Conservation (phyloP, 2,113 vertebrate species). For the Dasyprocta punctata region DNA sequence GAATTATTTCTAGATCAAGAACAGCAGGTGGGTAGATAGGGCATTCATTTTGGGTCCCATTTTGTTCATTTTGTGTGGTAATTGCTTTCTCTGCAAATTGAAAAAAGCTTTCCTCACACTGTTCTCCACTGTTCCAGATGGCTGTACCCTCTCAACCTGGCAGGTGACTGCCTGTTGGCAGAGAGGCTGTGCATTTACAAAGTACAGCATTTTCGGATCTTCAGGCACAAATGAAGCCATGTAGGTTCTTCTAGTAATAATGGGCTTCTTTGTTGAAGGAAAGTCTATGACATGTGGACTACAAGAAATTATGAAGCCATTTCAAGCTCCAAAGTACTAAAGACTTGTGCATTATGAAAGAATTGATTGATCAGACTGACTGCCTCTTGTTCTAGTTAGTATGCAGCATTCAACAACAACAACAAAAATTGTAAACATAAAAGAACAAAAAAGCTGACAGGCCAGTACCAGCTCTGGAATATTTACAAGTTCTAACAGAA, state of each 20-base stretch:
- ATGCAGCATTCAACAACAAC: constrained; percentile 59
- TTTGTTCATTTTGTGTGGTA: constrained; percentile 65
- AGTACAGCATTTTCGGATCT: constrained; percentile 52
- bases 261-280: constrained; percentile 27
- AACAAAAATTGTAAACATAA: constrained; percentile 61
- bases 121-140: constrained; percentile 69
- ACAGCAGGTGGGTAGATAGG: constrained; percentile 56
- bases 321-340: constrained; percentile 3
- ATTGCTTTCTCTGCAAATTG: constrained; percentile 74
- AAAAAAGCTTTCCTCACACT: constrained; percentile 60
- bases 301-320: constrained; percentile 40
- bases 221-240: constrained; percentile 45
- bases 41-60: constrained; percentile 56
- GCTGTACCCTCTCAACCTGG: constrained; percentile 62
- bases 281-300: not conserved
- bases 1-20: constrained; percentile 69
- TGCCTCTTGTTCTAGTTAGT: constrained; percentile 46
- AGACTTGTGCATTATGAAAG: not conserved
- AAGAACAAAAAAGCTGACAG: constrained; percentile 52
- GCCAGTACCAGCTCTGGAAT: constrained; percentile 58
- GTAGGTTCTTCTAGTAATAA: constrained; percentile 14
- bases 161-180: constrained; percentile 67
- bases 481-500: constrained; percentile 68
- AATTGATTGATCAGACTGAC: constrained; percentile 41
- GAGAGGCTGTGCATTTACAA: constrained; percentile 62